phyloP scores from a whole-genome alignment of 2,888 invertebrate species.

The Willowsia nigromaculata region DNA sequence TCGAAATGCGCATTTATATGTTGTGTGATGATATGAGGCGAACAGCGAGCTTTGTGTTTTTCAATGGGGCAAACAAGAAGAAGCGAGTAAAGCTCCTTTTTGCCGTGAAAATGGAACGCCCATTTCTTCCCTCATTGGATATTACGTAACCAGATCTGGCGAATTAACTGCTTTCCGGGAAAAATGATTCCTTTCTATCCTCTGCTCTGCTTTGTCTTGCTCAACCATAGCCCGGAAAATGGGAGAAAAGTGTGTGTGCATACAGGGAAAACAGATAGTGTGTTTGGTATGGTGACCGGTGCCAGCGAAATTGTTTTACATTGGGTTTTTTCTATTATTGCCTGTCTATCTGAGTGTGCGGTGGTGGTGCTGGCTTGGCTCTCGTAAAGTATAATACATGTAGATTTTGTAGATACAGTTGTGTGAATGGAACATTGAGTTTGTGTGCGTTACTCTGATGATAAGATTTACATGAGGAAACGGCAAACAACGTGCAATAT shows the following conservation, averaged over 20 bases:
- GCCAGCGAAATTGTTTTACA: constrained; percentile 25
- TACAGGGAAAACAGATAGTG: neutral
- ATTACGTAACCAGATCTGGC: constrained; percentile 63
- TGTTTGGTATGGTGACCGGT: neutral
- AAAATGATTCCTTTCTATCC: constrained; percentile 56
- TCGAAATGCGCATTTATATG: neutral
- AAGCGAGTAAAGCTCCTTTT: constrained; percentile 55
- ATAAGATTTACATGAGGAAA: no score
- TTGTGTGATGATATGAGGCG: neutral
- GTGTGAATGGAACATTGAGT: no score
- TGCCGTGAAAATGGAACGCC: constrained; percentile 65
- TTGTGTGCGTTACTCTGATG: no score
- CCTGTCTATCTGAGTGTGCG: neutral
- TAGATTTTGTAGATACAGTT: no score
- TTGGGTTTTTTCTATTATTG: neutral
- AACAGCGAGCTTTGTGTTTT: neutral
- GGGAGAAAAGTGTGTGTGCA: neutral
- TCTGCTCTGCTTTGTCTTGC: neutral
- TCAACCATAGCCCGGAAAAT: constrained; percentile 11
- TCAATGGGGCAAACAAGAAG: constrained; percentile 24
- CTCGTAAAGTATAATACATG: no score
- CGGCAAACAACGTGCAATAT: no score
- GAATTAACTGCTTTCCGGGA: constrained; percentile 70
- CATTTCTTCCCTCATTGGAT: constrained; percentile 64
- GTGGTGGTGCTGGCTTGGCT: no score